Evolutionary conservation across 2,113 vertebrate species (phyloP).

Genomic region (Gorilla gorilla): DNA sequence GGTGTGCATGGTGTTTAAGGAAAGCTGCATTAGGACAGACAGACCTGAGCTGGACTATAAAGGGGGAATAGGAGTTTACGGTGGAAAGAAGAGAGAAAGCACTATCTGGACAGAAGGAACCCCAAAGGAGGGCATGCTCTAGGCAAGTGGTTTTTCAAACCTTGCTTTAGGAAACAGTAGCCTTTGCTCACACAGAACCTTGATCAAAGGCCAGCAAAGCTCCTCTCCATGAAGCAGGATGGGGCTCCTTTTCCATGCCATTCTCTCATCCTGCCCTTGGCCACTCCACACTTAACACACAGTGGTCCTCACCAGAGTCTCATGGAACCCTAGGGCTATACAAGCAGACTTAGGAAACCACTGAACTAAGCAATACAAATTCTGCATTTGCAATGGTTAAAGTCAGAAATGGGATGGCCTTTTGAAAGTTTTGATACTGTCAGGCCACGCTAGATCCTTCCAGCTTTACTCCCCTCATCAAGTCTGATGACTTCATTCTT

Average conservation of each 20-base stretch:
- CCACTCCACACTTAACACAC: not conserved
- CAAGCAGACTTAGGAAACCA: not conserved
- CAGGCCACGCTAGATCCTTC: too few species aligned
- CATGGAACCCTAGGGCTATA: not conserved
- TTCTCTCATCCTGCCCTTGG: not conserved
- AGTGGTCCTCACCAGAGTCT: not conserved
- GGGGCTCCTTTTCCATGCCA: accelerated
- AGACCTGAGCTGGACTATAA: not conserved
- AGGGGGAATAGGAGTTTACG: not conserved
- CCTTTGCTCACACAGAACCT: not conserved
- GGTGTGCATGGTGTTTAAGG: not conserved
- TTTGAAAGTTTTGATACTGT: not conserved
- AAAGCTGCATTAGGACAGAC: not conserved
- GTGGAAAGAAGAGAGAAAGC: too few species aligned
- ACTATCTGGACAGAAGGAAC: not conserved
- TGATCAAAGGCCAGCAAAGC: not conserved
- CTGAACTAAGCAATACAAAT: not conserved
- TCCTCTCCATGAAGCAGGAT: accelerated
- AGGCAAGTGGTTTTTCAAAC: not conserved
- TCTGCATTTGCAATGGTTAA: not conserved
- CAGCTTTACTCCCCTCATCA: not conserved
- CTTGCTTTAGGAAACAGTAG: not conserved
- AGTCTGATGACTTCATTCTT: not conserved
- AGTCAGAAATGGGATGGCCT: not conserved
- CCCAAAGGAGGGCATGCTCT: not conserved